phyloP scores from a whole-genome alignment of 2,113 vertebrate genomes.

The Alaudala cheleensis region DNA sequence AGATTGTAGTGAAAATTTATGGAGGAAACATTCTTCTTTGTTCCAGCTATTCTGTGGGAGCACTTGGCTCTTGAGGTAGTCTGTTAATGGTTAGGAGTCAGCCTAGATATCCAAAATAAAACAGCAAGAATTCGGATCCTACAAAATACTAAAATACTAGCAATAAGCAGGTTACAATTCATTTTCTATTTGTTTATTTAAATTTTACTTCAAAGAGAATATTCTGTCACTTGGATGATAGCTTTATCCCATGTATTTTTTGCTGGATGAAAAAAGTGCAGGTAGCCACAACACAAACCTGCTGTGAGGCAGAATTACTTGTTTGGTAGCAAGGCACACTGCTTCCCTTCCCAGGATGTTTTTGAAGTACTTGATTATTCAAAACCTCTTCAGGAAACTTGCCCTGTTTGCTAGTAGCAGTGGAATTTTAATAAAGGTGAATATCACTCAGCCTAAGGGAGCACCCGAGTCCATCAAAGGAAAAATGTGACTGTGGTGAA shows the following conservation, averaged over 20 bases:
- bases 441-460: background rate
- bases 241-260: background rate
- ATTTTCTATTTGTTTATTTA: background rate
- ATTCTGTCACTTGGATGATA: background rate
- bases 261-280: background rate
- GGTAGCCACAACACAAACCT: background rate
- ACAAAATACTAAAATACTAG: background rate
- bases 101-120: background rate
- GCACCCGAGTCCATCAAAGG: background rate
- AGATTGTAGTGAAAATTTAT: background rate
- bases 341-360: background rate
- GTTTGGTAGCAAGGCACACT: background rate
- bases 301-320: background rate
- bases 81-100: background rate
- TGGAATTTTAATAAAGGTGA: background rate
- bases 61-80: background rate
- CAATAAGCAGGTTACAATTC: background rate
- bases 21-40: background rate
- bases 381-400: background rate
- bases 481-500: background rate
- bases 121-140: background rate
- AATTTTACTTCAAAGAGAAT: background rate
- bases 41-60: background rate
- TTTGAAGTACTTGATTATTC: constrained; percentile 6
- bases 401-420: background rate